A percentile compares a stretch with the other conserved stretches of the same genome.
Conservation (phyloP, 2,797 vertebrate species). For the Cichlasoma orientale region DNA sequence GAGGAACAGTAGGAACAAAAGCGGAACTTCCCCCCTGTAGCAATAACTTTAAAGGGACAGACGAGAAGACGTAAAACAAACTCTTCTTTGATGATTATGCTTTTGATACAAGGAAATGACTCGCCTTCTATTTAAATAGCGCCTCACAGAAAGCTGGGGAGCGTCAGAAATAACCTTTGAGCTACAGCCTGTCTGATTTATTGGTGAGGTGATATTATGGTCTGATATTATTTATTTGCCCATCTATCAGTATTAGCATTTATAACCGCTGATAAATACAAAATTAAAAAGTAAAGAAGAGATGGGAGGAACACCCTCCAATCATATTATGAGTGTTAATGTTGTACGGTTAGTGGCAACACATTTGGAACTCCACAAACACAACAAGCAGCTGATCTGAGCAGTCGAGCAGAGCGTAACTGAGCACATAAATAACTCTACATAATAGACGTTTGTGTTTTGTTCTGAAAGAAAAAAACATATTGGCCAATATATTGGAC, state of each 20-base stretch:
- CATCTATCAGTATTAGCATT: too few species aligned
- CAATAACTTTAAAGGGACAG: neutral
- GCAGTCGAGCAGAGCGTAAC: neutral
- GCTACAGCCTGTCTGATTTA: neutral
- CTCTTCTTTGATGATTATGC: too few species aligned
- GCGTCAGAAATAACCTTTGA: slow-evolving; percentile 3
- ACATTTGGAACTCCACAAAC: neutral
- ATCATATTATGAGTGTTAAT: neutral
- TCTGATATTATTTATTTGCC: too few species aligned
- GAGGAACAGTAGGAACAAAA: neutral
- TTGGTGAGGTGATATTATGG: neutral
- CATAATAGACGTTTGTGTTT: neutral
- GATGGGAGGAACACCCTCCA: too few species aligned
- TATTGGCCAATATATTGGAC: neutral
- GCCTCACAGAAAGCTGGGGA: neutral
- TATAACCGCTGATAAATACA: too few species aligned
- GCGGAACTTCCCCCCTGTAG: neutral
- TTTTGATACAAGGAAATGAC: neutral
- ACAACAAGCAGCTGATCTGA: neutral
- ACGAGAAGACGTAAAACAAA: neutral
- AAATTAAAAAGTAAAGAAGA: neutral
- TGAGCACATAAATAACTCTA: neutral
- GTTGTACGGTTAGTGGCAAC: neutral
- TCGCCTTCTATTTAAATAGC: neutral
- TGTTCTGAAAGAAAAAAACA: neutral